Conservation (phyloP, 2,113 vertebrate genomes). For the Nymphicus hollandicus region DNA sequence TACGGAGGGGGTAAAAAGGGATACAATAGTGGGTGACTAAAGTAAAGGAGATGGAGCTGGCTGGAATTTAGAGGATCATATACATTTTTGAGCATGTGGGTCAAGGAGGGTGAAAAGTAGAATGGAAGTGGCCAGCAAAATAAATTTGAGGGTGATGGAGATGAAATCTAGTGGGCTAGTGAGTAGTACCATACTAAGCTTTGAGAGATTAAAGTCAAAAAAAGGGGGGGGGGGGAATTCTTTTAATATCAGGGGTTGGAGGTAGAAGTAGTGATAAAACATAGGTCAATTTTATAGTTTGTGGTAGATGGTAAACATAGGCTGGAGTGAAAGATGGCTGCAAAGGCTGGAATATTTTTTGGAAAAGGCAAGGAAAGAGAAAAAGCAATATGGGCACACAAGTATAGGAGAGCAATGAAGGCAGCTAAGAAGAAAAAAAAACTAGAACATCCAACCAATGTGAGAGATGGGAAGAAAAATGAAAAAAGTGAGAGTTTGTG, state of each 20-base stretch:
- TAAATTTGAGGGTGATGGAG: neutral
- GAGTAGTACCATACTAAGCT: neutral
- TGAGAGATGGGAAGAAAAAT: neutral
- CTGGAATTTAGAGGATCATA: neutral
- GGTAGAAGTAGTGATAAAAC: neutral
- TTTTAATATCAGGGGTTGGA: neutral
- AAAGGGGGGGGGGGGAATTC: fast-evolving
- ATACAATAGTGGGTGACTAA: neutral
- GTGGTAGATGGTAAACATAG: neutral
- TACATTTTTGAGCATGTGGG: neutral
- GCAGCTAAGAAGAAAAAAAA: neutral
- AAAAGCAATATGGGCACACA: neutral
- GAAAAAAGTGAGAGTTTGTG: neutral
- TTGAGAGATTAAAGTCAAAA: neutral
- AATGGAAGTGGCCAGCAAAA: neutral
- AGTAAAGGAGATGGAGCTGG: neutral
- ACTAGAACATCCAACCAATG: neutral
- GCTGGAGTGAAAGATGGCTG: neutral
- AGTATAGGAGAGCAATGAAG: neutral
- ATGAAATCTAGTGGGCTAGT: neutral
- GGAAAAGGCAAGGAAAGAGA: neutral
- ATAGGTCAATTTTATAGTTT: neutral
- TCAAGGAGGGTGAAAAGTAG: neutral
- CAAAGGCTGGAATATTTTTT: neutral
- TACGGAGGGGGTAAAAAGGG: neutral